Base-by-base conservation (phyloP, 2,113 vertebrate species). In the Misgurnus mizolepis region DNA sequence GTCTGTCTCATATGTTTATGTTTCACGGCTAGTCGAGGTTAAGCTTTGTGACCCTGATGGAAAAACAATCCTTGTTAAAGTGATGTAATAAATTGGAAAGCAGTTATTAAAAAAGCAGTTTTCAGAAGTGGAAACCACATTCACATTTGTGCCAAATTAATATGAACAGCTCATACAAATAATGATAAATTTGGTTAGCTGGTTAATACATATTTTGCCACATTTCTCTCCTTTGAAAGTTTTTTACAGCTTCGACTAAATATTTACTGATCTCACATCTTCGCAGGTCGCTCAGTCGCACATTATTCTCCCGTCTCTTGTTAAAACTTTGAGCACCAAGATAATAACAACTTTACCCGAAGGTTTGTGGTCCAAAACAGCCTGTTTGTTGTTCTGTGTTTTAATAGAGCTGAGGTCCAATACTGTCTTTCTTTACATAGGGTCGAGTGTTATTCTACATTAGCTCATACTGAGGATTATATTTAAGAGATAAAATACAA, bases 71-170 rank as follows among this genome's bases (percentile, higher is more conserved):
- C 7, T 39, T 62, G 41, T 39, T 76, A 27, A 11, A 3, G 61
- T 49, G 50, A 45, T 56, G 47, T 17, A 75, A 75, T 49, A 62
- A 64, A 64, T 34, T 34, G 27, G 27, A 27, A 27, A 27, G 27
- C 49, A 40, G 68, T 71, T 17, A 39, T 71, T 71, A 40, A 10
- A 71, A 56, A 18, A 6, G 12, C 55, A 49, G 17, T 34, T 14
- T 79, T 71, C 67, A 65, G 39, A 67, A 72, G 72, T 49, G 62
- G 79, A 65, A 84, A 27, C 50, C 39, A 58, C 71, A 78, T 60
- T 50, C 85, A 86, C 74, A 83, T 80, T 84, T 85, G 90, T 93
- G 92, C 92, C 92, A 93, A 92, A 92, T 87, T 67, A 65, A 60
- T 41, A 71, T 27, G 11, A 12, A 71, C 9, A 50, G 53, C n/a